These are phyloP conservation scores for Tenthredo notha DNA, from an alignment of 2,888 invertebrate genomes.

Conservation along the genomic window DNA sequence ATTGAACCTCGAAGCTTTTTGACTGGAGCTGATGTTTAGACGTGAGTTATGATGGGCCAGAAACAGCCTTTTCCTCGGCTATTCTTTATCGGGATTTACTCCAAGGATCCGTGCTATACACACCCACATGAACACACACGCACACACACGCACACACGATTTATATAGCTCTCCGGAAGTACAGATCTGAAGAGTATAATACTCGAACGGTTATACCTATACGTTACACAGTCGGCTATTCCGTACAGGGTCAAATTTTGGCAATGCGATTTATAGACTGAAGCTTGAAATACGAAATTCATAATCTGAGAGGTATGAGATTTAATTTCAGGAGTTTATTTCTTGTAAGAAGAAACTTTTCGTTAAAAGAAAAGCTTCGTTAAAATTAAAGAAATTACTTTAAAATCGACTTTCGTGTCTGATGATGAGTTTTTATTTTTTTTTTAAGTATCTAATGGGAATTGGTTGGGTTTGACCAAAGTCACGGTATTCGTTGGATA, in stretches of 20 bases:
- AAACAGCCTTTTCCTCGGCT: slow-evolving; percentile 14
- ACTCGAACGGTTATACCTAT: not conserved
- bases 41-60: slow-evolving; percentile 36
- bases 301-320: not conserved
- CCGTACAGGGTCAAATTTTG: not conserved
- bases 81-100: slow-evolving; percentile 29
- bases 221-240: not conserved
- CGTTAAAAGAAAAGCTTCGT: not conserved
- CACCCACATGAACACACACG: not conserved
- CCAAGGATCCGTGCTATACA: not conserved
- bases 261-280: not conserved
- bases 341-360: not conserved
- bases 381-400: not conserved
- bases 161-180: not conserved
- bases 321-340: not conserved
- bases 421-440: not conserved
- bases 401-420: not conserved
- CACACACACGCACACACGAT: not conserved
- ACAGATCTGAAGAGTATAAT: not conserved
- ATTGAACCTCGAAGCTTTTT: slow-evolving; percentile 40
- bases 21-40: slow-evolving; percentile 42
- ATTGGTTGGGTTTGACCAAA: not conserved
- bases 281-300: not conserved
- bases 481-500: not conserved
- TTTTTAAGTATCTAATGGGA: not conserved